phyloP scores from a whole-genome alignment of 1,140 invertebrate genomes.

The Diplogasteroides magnus region DNA sequence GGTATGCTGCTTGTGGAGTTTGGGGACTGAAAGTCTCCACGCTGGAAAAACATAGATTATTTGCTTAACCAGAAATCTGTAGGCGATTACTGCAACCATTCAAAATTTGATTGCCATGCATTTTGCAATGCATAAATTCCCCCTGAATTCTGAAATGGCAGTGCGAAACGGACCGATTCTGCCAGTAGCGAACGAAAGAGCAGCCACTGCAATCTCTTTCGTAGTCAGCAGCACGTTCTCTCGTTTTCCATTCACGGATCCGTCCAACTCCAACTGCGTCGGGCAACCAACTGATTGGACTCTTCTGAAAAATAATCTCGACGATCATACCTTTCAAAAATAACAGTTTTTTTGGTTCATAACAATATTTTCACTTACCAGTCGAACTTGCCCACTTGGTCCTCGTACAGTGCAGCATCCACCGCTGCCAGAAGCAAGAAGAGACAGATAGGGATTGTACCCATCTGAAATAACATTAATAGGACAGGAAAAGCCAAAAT shows the following conservation, averaged over 20 bases:
- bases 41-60: slow-evolving; percentile 1
- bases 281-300: slow-evolving; percentile 16
- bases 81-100: slow-evolving; percentile 7
- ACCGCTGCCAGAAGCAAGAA: background rate
- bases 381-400: slow-evolving; percentile 19
- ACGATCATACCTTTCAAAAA: background rate
- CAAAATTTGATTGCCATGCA: too few relatives aligned
- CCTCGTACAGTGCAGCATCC: slow-evolving; percentile 1
- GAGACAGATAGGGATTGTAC: background rate
- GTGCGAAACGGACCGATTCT: background rate
- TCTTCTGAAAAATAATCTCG: slow-evolving; percentile 9
- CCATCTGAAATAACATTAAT: background rate
- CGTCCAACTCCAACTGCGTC: background rate
- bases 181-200: slow-evolving; percentile 5
- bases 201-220: slow-evolving; percentile 10
- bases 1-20: background rate
- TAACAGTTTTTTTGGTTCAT: background rate
- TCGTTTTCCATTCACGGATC: background rate
- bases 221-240: slow-evolving; percentile 3
- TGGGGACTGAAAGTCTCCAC: slow-evolving; percentile 7
- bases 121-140: too few relatives aligned
- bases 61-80: background rate
- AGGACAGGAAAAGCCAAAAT: too few relatives aligned
- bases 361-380: slow-evolving; percentile 9
- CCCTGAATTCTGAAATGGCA: too few relatives aligned